Base-by-base conservation (phyloP, 2,113 vertebrate genomes). In the Apodemus speciosus region DNA sequence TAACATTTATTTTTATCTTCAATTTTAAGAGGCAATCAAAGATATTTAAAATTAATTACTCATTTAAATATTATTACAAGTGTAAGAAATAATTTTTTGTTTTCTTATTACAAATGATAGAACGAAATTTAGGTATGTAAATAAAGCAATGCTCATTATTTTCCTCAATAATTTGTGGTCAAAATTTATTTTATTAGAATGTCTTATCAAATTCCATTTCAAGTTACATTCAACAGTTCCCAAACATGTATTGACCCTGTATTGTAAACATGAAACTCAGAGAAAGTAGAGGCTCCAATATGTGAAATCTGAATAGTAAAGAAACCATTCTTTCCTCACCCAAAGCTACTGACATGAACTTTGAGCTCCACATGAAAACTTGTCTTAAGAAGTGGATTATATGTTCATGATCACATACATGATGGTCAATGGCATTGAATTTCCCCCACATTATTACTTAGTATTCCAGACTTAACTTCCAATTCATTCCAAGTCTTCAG, bases 41-140 rank as follows among this genome's bases (percentile, higher is more conserved):
- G 15, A 83, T 18, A 87, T 46, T 53, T 79, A 77, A 90, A 66
- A 88, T 85, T 32, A 40, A 51, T 75, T 77, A 71, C 25, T 93
- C 68, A 81, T 53, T 75, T 60, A 46, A 77, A 73, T 90, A 56
- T 93, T 2, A 77, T 16, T 68, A 21, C 60, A 79, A 46, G 11
- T 2, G 76, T 69, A 40, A 3, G 15, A 77, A 85, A 92, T 69
- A n/a, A 2, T 3, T 79, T 86, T n/a, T 60, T 53, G 49, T 40
- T 9, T 18, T 9, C 38, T 56, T 90, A 79, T 20, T 87, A 58
- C 4, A 88, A 75, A 73, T 32, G 7, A 75, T 51, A 13, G 27
- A 27, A 53, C 6, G 23, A 20, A 76, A n/a, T 58, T 20, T 23
- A 35, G 40, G 2, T 4, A 68, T 56, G 20, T 49, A 58, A 68